Evolutionary conservation across 2,888 invertebrate genomes (phyloP), one percentile per base, ranked within the genome.

Genomic region (Ligdia adustata): DNA sequence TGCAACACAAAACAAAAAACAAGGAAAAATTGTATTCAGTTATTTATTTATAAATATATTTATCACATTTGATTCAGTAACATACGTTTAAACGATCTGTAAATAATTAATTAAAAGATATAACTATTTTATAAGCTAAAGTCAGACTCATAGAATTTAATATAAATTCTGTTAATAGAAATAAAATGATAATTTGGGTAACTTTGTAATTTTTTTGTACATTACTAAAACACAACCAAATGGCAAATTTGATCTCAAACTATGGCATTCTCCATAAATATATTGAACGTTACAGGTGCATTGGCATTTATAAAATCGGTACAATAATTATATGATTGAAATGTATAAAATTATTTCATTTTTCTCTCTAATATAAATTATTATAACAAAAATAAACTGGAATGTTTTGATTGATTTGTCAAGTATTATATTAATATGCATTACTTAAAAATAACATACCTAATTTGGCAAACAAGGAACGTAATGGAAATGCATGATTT

Each of bases 111-210:
- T 80, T 70, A 80, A 73, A 72, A 68, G 69, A 68, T 67, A 72
- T 67, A 74, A 63, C n/a, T 72, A 37, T 42, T 49, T 59, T 60
- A 55, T 55, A 82, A 66, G 64, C 80, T 85, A 84, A n/a, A 83
- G 69, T 86, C 86, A 87, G 86, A 87, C 86, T 87, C 80, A 76
- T 79, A 82, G 84, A 87, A 85, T 85, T 85, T 80, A 82, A 85
- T 83, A 85, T 86, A 86, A 83, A 84, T 82, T 82, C 79, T 77
- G 73, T 73, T 74, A 69, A 49, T 48, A 76, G 72, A 48, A 59
- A 67, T 66, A 76, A 79, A 70, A 73, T 66, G 72, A 75, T 73
- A 78, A 74, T 83, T 82, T 81, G 79, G 89, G 88, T 88, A 89
- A 89, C 88, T 82, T 72, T 64, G 79, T 73, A 76, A 54, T 79